Base-by-base conservation (phyloP, 2,888 invertebrate species). In the Cantharis lateralis region DNA sequence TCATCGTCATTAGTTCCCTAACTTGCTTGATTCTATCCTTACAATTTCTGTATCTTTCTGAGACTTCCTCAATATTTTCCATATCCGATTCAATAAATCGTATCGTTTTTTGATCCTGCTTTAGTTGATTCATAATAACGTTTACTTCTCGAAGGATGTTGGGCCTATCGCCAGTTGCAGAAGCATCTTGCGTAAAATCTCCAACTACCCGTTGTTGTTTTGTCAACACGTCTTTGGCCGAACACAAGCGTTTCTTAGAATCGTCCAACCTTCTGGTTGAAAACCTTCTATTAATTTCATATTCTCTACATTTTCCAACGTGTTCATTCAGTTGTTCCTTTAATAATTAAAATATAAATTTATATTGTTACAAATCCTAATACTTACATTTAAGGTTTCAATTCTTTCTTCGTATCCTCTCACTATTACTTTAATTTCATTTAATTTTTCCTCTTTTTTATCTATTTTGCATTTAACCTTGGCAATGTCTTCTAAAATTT, bases 291-390 rank as follows among this genome's bases (percentile, higher is more conserved):
- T 84, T 83, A 7, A 84, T 83, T 13, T 83, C 76, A 28, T 85
- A 77, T 80, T 87, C 85, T 63, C 89, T 89, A 4, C 88, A 82
- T 80, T 89, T 89, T 63, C 88, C 81, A 77, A 89, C 88, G 76
- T 89, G 88, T 72, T 89, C 89, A 63, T 87, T 88, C 78, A 90
- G 87, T 82, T 91, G 89, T 74, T 89, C 89, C 90, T 91, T 71
- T 61, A 83, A 81, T 61, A 69, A 10, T 11, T 20, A 0, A 16
- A 63, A 32, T 48, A 62, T 74, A 15, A 11, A 18, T 24, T n/a
- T 26, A 78, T n/a, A 32, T 61, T 7, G 15, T 15, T 20, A 26
- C 15, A 32, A 69, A 48, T 48, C 7, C 26, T 15, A 0, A 15
- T 3, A 28, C 26, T 74, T 84, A 86, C 87, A 73, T 84, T 81